Evolutionary conservation across 2,113 vertebrate genomes (phyloP), one percentile per base, ranked within the genome.

Genomic region (Melozone crissalis): DNA sequence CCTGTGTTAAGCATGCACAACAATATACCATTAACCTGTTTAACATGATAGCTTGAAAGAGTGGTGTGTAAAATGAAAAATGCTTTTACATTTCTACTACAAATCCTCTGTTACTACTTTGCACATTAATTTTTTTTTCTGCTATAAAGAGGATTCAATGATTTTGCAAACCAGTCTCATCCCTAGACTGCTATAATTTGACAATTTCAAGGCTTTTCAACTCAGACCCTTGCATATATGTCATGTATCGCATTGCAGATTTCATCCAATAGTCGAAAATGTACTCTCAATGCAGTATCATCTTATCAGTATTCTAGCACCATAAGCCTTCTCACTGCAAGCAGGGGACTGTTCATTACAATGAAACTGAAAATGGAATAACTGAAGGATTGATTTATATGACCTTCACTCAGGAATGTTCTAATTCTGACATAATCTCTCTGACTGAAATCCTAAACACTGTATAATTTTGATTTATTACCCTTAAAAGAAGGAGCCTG

Each of bases 261-360:
- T 96, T 93, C 92, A 91, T 92, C 84, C 93, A 95, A 46, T 84
- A 87, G 88, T 62, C 0, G 31, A 95, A 97, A 96, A 97, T 93
- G 88, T 92, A 89, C 84, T 93, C 86, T 82, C 93, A 96, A 94
- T 96, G 88, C 90, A 96, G 54, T 91, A 97, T 90, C 95, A 93
- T 94, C 96, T 97, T 90, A 96, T 97, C 96, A 96, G 96, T 96
- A 97, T 97, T 97, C 96, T 12, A 87, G 77, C 83, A 79, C 94
- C 96, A 97, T 96, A 94, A 94, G 94, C 96, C 81, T 88, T 90
- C 86, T 90, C 89, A 68, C 93, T 95, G 90, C 94, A 78, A 96
- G 90, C 88, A 87, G 69, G 37, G 69, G 43, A 93, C 93, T 89
- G 94, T 90, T 97, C 92, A 90, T 94, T 96, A 94, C 92, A 96